Base-by-base conservation (phyloP, 37 sponge, comb jelly and placozoan genomes). In the Halichondria panicea region DNA sequence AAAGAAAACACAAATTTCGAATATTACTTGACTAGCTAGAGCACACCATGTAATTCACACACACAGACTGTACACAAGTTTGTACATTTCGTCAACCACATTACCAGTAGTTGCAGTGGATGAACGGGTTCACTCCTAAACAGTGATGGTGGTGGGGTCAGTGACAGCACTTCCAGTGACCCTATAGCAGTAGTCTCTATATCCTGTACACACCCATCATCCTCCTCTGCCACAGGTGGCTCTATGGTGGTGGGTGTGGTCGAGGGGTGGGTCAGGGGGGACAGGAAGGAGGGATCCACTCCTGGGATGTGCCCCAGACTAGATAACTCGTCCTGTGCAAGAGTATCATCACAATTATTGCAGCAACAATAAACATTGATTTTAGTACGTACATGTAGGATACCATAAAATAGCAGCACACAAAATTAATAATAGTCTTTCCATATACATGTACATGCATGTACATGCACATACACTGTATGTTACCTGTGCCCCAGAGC, bases 401-500 rank as follows among this genome's bases (percentile, higher is more conserved):
- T 15, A 11, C 52, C 11, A 15, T 15, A 48, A 48, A 18, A 48
- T 48, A 48, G 52, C 52, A 48, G 15, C 52, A 48, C 15, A 48
- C 11, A 15, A 18, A 48, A 48, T 48, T 48, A 22, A 59, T 59
- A 19, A 24, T 22, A 24, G 60, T 24, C 7, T 59, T 8, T 8
- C 7, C 25, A 22, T 22, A 22, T 24, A 22, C 60, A 24, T 8
- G 25, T 59, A 36, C 44, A 9, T 44, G 21, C 36, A 18, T 7
- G 41, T 24, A 68, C 52, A 48, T 48, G 52, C 52, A 9, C 52
- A 48, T 48, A 48, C 52, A 48, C 13, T 48, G 15, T 9, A 9
- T 18, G 52, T 35, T 22, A 84, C 85, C 85, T 72, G 46, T 44
- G 88, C 88, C 38, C 89, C 89, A 43, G 43, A 48, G 27, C 74